These are phyloP conservation scores for Oxytorus armatus DNA, from an alignment of 2,888 invertebrate species.

Conservation along the genomic window DNA sequence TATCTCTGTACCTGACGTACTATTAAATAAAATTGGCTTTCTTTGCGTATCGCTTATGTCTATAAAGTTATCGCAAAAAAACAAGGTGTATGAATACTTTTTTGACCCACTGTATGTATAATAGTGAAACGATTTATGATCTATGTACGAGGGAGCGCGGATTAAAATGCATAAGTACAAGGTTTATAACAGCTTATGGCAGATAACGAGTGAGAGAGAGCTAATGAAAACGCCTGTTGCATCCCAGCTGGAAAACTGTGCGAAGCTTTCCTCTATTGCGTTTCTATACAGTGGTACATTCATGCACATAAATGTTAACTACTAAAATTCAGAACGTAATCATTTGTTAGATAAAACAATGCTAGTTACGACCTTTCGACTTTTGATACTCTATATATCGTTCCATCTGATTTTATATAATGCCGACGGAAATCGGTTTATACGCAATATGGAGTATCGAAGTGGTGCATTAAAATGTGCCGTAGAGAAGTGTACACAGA, in stretches of 20 bases:
- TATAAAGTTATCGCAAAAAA: too few species aligned
- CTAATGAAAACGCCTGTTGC: slow-evolving; percentile 64
- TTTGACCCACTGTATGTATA: too few species aligned
- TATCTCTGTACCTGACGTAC: too few species aligned
- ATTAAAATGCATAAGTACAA: slow-evolving; percentile 52
- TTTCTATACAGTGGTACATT: background rate
- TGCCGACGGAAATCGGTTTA: slow-evolving; percentile 17
- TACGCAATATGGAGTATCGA: slow-evolving; percentile 19
- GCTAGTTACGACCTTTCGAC: background rate
- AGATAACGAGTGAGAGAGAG: slow-evolving; percentile 46
- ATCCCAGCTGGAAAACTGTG: slow-evolving; percentile 50
- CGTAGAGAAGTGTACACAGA: background rate
- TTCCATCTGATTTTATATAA: slow-evolving; percentile 41
- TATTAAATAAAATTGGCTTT: too few species aligned
- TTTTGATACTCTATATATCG: slow-evolving; percentile 1
- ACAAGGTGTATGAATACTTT: too few species aligned
- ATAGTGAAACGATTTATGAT: slow-evolving; percentile 40
- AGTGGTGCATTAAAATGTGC: slow-evolving; percentile 34
- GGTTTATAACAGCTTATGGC: slow-evolving; percentile 60
- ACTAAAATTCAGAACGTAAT: background rate
- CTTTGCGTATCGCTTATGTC: too few species aligned
- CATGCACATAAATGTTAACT: background rate
- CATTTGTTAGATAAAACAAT: background rate
- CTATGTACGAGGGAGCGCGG: slow-evolving; percentile 24
- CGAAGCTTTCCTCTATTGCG: background rate